Evolutionary conservation across 1,140 invertebrate genomes (phyloP).

Genomic region (Drosophila jambulina): DNA sequence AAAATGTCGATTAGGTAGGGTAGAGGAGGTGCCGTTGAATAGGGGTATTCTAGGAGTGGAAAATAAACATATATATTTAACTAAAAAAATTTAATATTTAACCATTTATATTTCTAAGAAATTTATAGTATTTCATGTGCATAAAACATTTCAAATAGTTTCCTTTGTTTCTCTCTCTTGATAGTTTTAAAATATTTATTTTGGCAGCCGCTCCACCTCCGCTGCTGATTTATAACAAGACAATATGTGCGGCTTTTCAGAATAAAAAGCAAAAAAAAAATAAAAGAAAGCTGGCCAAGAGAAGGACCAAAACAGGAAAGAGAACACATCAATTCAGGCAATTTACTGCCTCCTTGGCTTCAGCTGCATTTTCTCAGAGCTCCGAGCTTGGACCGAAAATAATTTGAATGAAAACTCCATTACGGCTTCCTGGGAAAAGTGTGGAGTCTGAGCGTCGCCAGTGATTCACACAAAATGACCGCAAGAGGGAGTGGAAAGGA

Average conservation of each 20-base stretch:
- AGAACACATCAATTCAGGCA: slow-evolving; percentile 73
- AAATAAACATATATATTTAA: neutral
- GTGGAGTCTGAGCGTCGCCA: slow-evolving; percentile 64
- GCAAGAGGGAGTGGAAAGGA: too few relatives aligned
- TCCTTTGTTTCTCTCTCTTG: neutral
- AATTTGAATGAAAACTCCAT: slow-evolving; percentile 85
- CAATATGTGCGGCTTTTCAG: slow-evolving; percentile 49
- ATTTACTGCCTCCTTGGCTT: slow-evolving; percentile 60
- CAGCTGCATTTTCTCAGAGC: slow-evolving; percentile 26
- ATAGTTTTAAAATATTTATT: slow-evolving; percentile 6
- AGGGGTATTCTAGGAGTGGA: neutral
- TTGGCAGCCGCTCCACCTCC: slow-evolving; percentile 27
- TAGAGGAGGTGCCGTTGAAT: neutral
- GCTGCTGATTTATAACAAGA: slow-evolving; percentile 62
- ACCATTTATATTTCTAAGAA: neutral
- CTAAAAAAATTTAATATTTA: neutral
- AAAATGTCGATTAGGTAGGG: neutral
- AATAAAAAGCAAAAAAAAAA: slow-evolving; percentile 18
- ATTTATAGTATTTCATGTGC: neutral
- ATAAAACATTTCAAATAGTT: neutral
- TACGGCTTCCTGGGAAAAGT: slow-evolving; percentile 71
- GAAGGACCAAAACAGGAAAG: slow-evolving; percentile 67
- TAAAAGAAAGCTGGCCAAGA: slow-evolving; percentile 28
- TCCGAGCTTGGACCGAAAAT: slow-evolving; percentile 52
- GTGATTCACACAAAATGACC: slow-evolving; percentile 61